Conservation (phyloP, 1,140 invertebrate species). For the Argopecten irradians region DNA sequence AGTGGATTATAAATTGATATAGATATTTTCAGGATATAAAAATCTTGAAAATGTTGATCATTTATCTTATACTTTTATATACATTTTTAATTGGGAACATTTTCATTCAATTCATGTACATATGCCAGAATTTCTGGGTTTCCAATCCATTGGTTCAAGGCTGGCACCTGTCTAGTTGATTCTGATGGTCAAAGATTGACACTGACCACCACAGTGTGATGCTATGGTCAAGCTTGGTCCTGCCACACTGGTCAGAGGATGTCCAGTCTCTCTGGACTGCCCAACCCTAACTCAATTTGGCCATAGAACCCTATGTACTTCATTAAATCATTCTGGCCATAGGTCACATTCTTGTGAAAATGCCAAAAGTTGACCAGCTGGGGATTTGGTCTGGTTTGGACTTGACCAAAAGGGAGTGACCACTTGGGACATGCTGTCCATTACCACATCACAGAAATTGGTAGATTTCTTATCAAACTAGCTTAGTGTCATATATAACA, state of each 20-base stretch:
- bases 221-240: background rate
- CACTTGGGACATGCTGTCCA: background rate
- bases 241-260: background rate
- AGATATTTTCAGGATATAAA: too few relatives aligned
- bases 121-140: background rate
- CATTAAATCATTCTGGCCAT: conserved; percentile 1
- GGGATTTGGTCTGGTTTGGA: background rate
- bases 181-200: background rate
- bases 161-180: background rate
- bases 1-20: too few relatives aligned
- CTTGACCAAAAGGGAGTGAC: background rate
- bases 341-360: background rate
- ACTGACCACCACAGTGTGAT: background rate
- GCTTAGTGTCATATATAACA: conserved; percentile 40
- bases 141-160: background rate
- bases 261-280: background rate
- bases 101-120: background rate
- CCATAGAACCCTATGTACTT: background rate
- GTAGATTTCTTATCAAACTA: conserved; percentile 42
- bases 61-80: background rate
- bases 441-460: conserved; percentile 28
- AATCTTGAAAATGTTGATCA: background rate
- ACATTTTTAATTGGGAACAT: background rate
- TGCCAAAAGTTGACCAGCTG: background rate
- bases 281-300: conserved; percentile 13